phyloP scores from a whole-genome alignment of 2,888 invertebrate species.

The Erpobdella octoculata region DNA sequence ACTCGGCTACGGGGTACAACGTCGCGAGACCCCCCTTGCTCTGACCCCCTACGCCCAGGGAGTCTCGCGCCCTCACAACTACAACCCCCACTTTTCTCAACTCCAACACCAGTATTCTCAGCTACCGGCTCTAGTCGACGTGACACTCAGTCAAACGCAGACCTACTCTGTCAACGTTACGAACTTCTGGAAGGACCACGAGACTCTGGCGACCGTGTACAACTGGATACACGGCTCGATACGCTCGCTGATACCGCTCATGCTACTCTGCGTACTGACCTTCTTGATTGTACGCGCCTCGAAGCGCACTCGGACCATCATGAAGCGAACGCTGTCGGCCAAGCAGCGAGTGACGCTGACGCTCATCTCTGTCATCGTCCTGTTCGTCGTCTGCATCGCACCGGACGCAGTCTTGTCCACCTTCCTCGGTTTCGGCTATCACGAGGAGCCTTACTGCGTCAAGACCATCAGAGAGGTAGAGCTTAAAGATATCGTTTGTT shows the following conservation, averaged over 20 bases:
- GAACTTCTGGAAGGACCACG: constrained; percentile 36
- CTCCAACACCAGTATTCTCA: not conserved
- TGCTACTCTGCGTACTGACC: constrained; percentile 38
- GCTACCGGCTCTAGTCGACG: not conserved
- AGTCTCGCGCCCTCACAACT: not conserved
- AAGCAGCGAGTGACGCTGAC: constrained; percentile 49
- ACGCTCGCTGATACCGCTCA: constrained; percentile 40
- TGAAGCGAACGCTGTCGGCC: constrained; percentile 39
- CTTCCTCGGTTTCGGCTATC: constrained; percentile 46
- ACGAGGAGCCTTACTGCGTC: constrained; percentile 44
- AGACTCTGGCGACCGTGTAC: constrained; percentile 34
- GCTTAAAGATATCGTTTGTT: too few species aligned
- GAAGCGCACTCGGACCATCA: constrained; percentile 35
- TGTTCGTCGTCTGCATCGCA: constrained; percentile 49
- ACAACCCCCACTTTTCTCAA: too few species aligned
- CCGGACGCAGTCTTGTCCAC: constrained; percentile 51
- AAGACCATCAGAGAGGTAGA: constrained; percentile 48
- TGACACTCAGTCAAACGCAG: not conserved
- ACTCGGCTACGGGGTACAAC: not conserved
- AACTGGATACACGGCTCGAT: constrained; percentile 39
- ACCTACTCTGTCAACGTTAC: constrained; percentile 33
- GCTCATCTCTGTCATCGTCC: constrained; percentile 48
- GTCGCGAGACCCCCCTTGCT: not conserved
- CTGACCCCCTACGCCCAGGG: not conserved
- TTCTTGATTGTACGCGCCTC: constrained; percentile 40